These are phyloP conservation scores for mouse (Mus musculus) DNA, from an alignment of 2,113 vertebrate species.

Conservation along the genomic window DNA sequence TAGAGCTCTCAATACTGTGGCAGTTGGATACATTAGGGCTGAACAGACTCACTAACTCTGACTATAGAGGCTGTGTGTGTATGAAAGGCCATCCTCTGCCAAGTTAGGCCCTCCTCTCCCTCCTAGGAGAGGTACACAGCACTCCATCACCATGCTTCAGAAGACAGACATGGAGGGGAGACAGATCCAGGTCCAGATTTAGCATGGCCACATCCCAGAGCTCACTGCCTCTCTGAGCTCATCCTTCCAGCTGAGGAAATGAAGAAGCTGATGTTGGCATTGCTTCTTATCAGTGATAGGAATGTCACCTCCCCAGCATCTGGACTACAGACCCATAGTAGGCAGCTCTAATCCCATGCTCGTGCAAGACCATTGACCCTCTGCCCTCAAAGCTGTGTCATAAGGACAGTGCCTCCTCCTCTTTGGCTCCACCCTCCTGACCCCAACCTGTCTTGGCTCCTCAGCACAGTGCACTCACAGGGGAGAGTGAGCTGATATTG, in stretches of 20 bases:
- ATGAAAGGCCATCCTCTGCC: neutral
- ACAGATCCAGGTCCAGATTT: neutral
- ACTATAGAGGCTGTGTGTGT: neutral
- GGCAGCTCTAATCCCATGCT: neutral
- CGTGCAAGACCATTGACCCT: neutral
- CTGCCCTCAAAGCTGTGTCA: neutral
- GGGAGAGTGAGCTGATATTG: neutral
- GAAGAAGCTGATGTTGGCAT: neutral
- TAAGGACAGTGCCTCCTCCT: neutral
- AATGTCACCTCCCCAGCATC: neutral
- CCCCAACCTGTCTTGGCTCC: slow-evolving; percentile 4
- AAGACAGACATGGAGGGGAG: neutral
- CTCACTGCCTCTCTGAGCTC: neutral
- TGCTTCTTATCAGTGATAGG: neutral
- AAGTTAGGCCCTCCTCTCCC: neutral
- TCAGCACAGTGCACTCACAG: neutral
- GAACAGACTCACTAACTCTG: neutral
- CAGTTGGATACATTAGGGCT: neutral
- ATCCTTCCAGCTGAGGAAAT: neutral
- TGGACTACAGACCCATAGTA: neutral
- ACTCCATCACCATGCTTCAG: neutral
- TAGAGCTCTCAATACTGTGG: neutral
- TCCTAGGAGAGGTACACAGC: neutral
- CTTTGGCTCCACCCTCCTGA: neutral
- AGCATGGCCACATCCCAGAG: neutral